A percentile compares a stretch with the other conserved stretches of the same genome.
phyloP scores from a whole-genome alignment of 2,113 vertebrate species.

The Seriola quinqueradiata region DNA sequence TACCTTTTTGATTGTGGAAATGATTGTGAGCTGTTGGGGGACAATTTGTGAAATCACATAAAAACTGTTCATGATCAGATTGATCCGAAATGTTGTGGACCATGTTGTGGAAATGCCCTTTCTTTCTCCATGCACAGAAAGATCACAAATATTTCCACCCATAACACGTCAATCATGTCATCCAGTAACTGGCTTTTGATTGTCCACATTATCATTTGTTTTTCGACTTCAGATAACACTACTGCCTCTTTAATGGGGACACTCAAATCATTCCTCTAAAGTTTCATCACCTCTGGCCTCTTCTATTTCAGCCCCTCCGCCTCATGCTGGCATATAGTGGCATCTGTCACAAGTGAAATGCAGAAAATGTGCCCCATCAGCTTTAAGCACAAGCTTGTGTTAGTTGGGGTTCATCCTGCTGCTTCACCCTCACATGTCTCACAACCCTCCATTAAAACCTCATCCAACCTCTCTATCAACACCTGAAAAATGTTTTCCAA shows the following conservation, averaged over 20 bases:
- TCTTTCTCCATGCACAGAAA: not conserved
- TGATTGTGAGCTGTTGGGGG: not conserved
- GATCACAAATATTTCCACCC: not conserved
- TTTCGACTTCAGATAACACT: conserved; percentile 59
- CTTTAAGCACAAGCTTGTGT: conserved; percentile 14
- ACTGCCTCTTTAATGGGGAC: conserved; percentile 45
- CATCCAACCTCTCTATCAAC: not conserved
- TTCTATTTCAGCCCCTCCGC: conserved; percentile 44
- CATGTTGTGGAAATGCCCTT: not conserved
- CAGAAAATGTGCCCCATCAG: conserved; percentile 59
- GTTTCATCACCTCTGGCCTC: conserved; percentile 61
- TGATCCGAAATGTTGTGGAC: not conserved
- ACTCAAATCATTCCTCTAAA: conserved; percentile 51
- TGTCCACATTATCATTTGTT: conserved; percentile 60
- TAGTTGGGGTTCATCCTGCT: conserved; percentile 25
- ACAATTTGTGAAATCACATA: not conserved
- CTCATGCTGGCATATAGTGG: conserved; percentile 9
- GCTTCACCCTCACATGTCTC: conserved; percentile 21
- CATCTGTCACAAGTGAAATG: conserved; percentile 40
- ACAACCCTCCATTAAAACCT: conserved; percentile 35
- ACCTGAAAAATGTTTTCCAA: conserved; percentile 3
- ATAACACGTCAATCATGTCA: conserved; percentile 36
- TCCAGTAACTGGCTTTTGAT: conserved; percentile 27
- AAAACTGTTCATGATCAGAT: no score
- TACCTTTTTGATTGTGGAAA: not conserved